Conservation (phyloP, 2,888 invertebrate species). For the Noctua fimbriata region DNA sequence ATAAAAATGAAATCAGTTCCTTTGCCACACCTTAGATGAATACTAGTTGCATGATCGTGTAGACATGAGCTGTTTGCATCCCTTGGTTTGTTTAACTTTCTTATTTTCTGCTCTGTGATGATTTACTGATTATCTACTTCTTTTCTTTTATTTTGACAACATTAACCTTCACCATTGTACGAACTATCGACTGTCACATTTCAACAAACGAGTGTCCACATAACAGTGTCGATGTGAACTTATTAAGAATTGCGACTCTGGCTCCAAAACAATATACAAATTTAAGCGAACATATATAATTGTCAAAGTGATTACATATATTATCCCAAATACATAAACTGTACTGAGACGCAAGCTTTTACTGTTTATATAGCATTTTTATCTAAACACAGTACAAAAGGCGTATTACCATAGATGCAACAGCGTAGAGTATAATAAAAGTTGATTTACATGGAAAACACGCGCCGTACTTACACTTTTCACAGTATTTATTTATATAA, state of each 20-base stretch:
- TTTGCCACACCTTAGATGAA: slow-evolving; percentile 91
- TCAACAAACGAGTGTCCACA: slow-evolving; percentile 77
- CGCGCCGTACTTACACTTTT: slow-evolving; percentile 33
- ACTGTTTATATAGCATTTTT: slow-evolving; percentile 67
- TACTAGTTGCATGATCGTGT: slow-evolving; percentile 86
- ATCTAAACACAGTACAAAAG: slow-evolving; percentile 66
- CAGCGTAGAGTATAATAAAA: slow-evolving; percentile 29
- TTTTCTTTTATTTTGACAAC: slow-evolving; percentile 77
- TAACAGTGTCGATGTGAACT: slow-evolving; percentile 80
- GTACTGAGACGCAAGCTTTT: slow-evolving; percentile 84
- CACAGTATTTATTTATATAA: slow-evolving; percentile 32
- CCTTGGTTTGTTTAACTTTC: slow-evolving; percentile 72
- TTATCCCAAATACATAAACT: slow-evolving; percentile 68
- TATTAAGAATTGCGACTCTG: slow-evolving; percentile 79
- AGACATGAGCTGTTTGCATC: slow-evolving; percentile 81
- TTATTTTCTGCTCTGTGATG: slow-evolving; percentile 76
- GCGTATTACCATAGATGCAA: slow-evolving; percentile 30
- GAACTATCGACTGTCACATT: slow-evolving; percentile 81
- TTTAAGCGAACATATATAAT: slow-evolving; percentile 40
- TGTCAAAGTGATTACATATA: slow-evolving; percentile 55
- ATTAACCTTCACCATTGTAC: slow-evolving; percentile 85
- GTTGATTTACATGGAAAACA: slow-evolving; percentile 30
- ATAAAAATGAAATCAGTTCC: slow-evolving; percentile 88
- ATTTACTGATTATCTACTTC: slow-evolving; percentile 75
- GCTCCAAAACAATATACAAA: slow-evolving; percentile 65